Conservation (phyloP, 1,140 invertebrate species). For the Chrysoperla carnea region DNA sequence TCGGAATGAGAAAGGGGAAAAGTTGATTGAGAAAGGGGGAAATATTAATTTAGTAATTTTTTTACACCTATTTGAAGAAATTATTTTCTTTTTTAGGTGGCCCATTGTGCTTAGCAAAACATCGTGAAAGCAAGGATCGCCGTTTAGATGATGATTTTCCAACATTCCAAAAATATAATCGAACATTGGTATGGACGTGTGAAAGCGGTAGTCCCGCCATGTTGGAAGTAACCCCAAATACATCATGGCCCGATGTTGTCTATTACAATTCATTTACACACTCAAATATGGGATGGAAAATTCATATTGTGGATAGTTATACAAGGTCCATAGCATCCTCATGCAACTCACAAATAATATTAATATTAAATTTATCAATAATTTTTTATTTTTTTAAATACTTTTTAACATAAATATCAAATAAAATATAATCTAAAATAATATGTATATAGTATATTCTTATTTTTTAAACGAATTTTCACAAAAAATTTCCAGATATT, state of each 20-base stretch:
- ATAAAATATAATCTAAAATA: no score
- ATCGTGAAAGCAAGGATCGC: slow-evolving; percentile 42
- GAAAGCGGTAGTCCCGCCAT: slow-evolving; percentile 48
- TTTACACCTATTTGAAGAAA: no score
- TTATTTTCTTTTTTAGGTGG: slow-evolving; percentile 45
- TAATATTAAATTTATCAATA: no score
- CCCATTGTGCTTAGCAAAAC: slow-evolving; percentile 54
- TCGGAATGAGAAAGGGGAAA: no score
- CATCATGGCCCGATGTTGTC: slow-evolving; percentile 78
- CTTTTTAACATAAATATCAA: no score
- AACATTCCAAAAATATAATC: slow-evolving; percentile 70
- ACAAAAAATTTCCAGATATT: no score
- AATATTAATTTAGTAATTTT: no score
- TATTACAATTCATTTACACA: slow-evolving; percentile 91
- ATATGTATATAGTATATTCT: no score
- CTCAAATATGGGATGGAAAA: slow-evolving; percentile 81
- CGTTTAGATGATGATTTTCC: slow-evolving; percentile 60
- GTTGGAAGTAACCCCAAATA: slow-evolving; percentile 71
- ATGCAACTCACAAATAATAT: no score
- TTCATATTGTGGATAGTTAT: slow-evolving; percentile 63
- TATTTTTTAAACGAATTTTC: no score
- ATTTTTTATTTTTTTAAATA: no score
- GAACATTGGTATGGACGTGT: slow-evolving; percentile 48
- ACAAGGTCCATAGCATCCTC: slow-evolving; percentile 9
- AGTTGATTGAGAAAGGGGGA: no score